Evolutionary conservation across 2,113 vertebrate species (phyloP).

Genomic region (Delphinapterus leucas): DNA sequence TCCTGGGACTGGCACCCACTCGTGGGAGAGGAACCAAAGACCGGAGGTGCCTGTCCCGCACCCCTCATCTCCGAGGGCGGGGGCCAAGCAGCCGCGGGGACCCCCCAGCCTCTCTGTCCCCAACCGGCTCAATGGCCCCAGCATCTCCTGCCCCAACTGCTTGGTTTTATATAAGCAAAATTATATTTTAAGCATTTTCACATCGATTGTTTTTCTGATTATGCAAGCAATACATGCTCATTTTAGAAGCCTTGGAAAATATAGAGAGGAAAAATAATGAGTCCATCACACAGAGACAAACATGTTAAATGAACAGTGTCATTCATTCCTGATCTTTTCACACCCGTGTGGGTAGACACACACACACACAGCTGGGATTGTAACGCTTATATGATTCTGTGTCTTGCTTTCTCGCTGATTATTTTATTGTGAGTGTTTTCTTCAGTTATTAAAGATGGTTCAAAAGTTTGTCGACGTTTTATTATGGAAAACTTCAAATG

Average conservation of each 20-base stretch:
- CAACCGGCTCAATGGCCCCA: background rate
- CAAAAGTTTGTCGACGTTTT: background rate
- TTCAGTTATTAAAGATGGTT: background rate
- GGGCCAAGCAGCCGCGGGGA: background rate
- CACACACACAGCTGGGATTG: background rate
- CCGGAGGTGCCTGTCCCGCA: no score
- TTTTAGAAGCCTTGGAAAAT: constrained; percentile 1
- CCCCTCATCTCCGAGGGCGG: background rate
- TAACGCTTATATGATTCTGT: background rate
- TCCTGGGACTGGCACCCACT: background rate
- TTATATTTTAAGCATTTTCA: background rate
- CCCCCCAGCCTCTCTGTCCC: background rate
- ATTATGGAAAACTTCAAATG: background rate
- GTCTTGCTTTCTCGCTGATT: background rate
- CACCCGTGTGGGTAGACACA: background rate
- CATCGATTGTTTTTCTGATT: background rate
- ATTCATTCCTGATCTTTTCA: background rate
- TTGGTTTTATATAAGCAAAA: background rate
- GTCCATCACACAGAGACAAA: background rate
- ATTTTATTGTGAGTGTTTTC: background rate
- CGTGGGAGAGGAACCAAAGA: background rate
- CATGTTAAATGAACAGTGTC: background rate
- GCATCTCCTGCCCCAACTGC: background rate
- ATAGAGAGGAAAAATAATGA: background rate
- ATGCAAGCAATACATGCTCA: background rate